A percentile compares a stretch with the other conserved stretches of the same genome.
phyloP scores from a whole-genome alignment of 2,888 invertebrate genomes.

The Aethes cnicana region DNA sequence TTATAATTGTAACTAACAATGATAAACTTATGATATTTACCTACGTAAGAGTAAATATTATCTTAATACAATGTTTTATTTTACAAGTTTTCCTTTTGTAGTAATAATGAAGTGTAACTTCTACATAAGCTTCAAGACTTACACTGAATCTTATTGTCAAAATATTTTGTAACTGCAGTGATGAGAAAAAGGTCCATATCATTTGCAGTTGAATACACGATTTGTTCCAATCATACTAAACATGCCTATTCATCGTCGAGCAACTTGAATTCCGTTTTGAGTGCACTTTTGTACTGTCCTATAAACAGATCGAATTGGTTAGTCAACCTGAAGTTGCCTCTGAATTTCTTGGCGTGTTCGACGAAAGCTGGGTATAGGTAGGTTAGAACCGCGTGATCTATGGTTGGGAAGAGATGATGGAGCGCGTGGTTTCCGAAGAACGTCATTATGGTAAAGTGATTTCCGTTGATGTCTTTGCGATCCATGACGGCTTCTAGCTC shows the following conservation, averaged over 20 bases:
- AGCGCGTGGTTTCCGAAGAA: conserved; percentile 90
- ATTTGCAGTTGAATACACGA: too few species aligned
- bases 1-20: too few species aligned
- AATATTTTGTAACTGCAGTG: too few species aligned
- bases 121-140: too few species aligned
- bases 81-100: too few species aligned
- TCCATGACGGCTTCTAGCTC: conserved; percentile 90
- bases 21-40: too few species aligned
- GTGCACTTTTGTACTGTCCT: conserved; percentile 58
- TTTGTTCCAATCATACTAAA: too few species aligned
- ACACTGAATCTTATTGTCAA: too few species aligned
- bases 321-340: conserved; percentile 71
- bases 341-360: conserved; percentile 84
- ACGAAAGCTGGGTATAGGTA: conserved; percentile 84
- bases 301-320: conserved; percentile 59
- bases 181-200: too few species aligned
- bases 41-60: too few species aligned
- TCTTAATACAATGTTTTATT: too few species aligned
- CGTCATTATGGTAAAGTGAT: conserved; percentile 85
- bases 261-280: conserved; percentile 54
- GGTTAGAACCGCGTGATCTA: conserved; percentile 87
- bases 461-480: conserved; percentile 85
- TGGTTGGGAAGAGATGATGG: conserved; percentile 90
- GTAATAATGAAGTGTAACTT: too few species aligned
- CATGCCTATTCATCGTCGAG: conserved; percentile 31